Evolutionary conservation across 2,113 vertebrate species (phyloP).

Genomic region (Notarius lentiginosus): DNA sequence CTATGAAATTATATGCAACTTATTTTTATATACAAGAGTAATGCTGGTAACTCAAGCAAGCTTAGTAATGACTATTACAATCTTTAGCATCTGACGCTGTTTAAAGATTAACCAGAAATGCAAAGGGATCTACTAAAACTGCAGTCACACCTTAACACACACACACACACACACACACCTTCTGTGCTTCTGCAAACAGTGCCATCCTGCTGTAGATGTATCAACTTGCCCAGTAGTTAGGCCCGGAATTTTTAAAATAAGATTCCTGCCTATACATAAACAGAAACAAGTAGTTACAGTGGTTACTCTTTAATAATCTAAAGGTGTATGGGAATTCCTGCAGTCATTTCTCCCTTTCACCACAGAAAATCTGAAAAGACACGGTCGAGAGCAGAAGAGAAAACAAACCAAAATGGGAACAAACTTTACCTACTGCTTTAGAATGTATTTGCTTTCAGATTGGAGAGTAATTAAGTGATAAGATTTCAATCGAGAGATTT

Average conservation of each 20-base stretch:
- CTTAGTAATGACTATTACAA: background rate
- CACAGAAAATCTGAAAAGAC: background rate
- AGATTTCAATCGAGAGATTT: constrained; percentile 35
- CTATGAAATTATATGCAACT: background rate
- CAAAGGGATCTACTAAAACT: constrained; percentile 9
- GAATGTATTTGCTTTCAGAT: constrained; percentile 22
- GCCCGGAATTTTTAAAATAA: background rate
- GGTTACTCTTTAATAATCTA: constrained; percentile 47
- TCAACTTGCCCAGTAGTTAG: constrained; percentile 22
- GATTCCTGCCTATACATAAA: constrained; percentile 43
- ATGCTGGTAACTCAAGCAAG: background rate
- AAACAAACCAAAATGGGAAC: background rate
- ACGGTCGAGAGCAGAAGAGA: background rate
- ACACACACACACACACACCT: constrained; percentile 52
- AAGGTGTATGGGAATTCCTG: constrained; percentile 20
- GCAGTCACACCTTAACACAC: constrained; percentile 55
- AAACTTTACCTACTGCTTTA: constrained; percentile 4
- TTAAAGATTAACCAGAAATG: constrained; percentile 47
- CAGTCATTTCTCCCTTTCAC: background rate
- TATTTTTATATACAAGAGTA: background rate
- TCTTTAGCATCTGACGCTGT: background rate
- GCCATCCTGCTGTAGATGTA: constrained; percentile 39
- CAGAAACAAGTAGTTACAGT: background rate
- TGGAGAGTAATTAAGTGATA: constrained; percentile 32
- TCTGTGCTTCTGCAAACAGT: constrained; percentile 23